phyloP scores from a whole-genome alignment of 2,797 vertebrate species.

The Oreonectes daqikongensis region DNA sequence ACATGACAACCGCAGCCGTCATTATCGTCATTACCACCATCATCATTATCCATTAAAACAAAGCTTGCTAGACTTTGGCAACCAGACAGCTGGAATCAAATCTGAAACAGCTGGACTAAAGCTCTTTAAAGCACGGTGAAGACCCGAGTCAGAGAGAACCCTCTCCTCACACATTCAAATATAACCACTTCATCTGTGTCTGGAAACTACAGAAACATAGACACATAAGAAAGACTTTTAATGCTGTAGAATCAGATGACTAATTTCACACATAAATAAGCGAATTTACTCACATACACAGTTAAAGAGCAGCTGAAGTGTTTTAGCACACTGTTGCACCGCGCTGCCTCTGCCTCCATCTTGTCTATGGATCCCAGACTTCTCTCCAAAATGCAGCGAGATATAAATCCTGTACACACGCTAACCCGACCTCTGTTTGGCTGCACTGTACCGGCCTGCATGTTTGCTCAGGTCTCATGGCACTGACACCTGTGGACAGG shows the following conservation, averaged over 20 bases:
- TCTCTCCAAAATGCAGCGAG: slow-evolving; percentile 26
- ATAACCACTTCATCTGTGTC: slow-evolving; percentile 34
- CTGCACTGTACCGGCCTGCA: slow-evolving; percentile 15
- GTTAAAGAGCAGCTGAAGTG: neutral
- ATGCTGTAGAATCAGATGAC: neutral
- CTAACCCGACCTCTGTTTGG: slow-evolving; percentile 16
- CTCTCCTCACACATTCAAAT: slow-evolving; percentile 24
- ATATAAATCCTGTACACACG: slow-evolving; percentile 31
- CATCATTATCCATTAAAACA: slow-evolving; percentile 26
- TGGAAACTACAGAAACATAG: neutral
- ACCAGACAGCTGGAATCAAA: slow-evolving; percentile 17
- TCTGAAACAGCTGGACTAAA: slow-evolving; percentile 36
- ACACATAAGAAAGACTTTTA: neutral
- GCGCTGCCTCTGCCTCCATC: slow-evolving; percentile 18
- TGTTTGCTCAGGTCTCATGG: slow-evolving; percentile 36
- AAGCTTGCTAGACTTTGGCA: slow-evolving; percentile 7
- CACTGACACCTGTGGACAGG: slow-evolving; percentile 36
- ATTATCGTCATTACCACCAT: slow-evolving; percentile 16
- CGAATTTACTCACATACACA: neutral
- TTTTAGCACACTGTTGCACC: neutral
- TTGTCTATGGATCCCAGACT: slow-evolving; percentile 35
- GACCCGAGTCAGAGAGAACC: slow-evolving; percentile 7
- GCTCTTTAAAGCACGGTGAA: slow-evolving; percentile 8
- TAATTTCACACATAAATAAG: neutral
- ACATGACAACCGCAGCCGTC: neutral